phyloP scores from a whole-genome alignment of 2,888 invertebrate species.

The Hymenopus coronatus region DNA sequence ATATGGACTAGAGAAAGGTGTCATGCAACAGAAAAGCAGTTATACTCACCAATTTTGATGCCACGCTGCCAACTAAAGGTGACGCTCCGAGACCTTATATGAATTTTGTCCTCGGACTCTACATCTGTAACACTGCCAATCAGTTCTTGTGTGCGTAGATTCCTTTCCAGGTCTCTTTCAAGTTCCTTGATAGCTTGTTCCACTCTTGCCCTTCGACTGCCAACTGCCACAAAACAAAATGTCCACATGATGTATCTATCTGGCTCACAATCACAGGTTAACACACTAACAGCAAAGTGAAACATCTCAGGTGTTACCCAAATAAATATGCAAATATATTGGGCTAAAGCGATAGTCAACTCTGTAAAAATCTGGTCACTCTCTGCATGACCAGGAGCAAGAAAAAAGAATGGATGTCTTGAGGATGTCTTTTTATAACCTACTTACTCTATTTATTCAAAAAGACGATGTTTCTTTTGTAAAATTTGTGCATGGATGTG shows the following conservation, averaged over 20 bases:
- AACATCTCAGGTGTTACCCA: too few relatives aligned
- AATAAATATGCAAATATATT: too few relatives aligned
- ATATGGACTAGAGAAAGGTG: neutral
- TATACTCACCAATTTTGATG: constrained; percentile 65
- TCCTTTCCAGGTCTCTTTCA: constrained; percentile 63
- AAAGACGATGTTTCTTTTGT: too few relatives aligned
- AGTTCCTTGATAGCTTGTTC: constrained; percentile 55
- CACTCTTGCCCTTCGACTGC: constrained; percentile 44
- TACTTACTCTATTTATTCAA: too few relatives aligned
- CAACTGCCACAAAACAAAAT: constrained; percentile 17
- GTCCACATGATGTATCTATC: neutral
- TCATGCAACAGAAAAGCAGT: neutral
- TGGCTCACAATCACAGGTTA: neutral
- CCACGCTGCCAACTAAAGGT: constrained; percentile 94
- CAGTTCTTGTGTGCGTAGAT: constrained; percentile 55
- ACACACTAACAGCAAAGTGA: too few relatives aligned
- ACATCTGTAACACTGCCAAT: constrained; percentile 63
- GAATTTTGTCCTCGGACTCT: constrained; percentile 58
- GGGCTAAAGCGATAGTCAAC: too few relatives aligned
- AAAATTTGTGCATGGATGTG: too few relatives aligned
- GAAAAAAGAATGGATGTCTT: too few relatives aligned
- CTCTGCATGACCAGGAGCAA: too few relatives aligned
- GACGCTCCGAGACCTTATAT: constrained; percentile 73
- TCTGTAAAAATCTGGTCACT: too few relatives aligned
- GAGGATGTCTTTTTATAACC: too few relatives aligned